A percentile compares a stretch with the other conserved stretches of the same genome.
Evolutionary conservation across 2,888 invertebrate genomes (phyloP).

Genomic region (Diaphora mendica): DNA sequence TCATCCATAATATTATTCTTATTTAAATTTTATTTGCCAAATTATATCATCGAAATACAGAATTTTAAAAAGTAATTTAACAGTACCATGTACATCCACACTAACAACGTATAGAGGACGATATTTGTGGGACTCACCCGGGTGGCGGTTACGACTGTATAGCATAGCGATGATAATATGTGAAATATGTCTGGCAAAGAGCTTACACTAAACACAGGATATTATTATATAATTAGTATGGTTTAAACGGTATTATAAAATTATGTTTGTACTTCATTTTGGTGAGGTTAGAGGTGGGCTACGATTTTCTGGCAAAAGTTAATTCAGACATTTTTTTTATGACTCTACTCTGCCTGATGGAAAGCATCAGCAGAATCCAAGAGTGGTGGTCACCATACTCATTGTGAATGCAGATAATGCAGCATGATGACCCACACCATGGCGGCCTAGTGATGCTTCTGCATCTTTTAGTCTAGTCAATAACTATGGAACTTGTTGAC

Average conservation of each 20-base stretch:
- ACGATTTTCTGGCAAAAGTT: not conserved
- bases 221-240: slow-evolving; percentile 3
- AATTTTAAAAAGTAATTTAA: not conserved
- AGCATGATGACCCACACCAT: too few relatives aligned
- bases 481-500: too few relatives aligned
- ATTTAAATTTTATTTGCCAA: too few relatives aligned
- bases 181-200: slow-evolving; percentile 1
- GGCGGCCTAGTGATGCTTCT: too few relatives aligned
- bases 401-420: too few relatives aligned
- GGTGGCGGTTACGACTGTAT: slow-evolving; percentile 12
- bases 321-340: too few relatives aligned
- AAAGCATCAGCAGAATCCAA: too few relatives aligned
- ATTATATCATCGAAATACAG: too few relatives aligned
- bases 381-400: too few relatives aligned
- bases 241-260: not conserved
- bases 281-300: not conserved
- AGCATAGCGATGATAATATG: slow-evolving; percentile 6
- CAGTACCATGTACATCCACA: slow-evolving; percentile 4
- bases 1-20: too few relatives aligned
- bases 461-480: too few relatives aligned
- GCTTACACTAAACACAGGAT: not conserved
- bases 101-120: not conserved
- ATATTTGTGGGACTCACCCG: slow-evolving; percentile 13
- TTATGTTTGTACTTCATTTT: not conserved
- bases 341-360: too few relatives aligned